phyloP scores from a whole-genome alignment of 1,140 invertebrate genomes.

The Lamellibrachia luymesi region DNA sequence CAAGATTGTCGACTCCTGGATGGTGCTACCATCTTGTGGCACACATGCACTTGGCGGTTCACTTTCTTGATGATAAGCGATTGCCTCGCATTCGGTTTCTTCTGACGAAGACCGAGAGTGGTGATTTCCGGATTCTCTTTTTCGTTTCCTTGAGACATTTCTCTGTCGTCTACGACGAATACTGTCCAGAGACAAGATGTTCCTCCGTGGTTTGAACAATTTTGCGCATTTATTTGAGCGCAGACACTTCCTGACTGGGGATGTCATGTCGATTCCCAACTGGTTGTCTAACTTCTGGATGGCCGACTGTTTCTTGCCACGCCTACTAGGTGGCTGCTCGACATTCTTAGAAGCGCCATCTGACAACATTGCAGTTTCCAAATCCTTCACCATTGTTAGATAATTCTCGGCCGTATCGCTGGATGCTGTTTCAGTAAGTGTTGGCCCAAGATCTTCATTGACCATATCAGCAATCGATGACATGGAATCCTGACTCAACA shows the following conservation, averaged over 20 bases:
- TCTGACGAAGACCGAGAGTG: neutral
- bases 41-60: neutral
- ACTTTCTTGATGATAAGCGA: neutral
- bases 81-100: neutral
- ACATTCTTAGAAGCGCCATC: neutral
- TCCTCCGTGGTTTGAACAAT: neutral
- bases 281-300: neutral
- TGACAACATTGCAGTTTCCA: neutral
- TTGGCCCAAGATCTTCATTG: neutral
- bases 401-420: neutral
- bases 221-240: neutral
- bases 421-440: neutral
- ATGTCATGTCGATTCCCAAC: neutral
- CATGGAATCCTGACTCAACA: neutral
- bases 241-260: neutral
- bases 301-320: neutral
- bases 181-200: neutral
- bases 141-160: neutral
- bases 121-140: neutral
- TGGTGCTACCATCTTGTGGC: neutral
- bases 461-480: neutral
- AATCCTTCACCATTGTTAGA: neutral
- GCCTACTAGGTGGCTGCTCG: neutral
- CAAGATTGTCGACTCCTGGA: neutral
- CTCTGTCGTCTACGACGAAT: neutral